Evolutionary conservation across 2,888 invertebrate genomes (phyloP).

Genomic region (Poecilus cupreus): DNA sequence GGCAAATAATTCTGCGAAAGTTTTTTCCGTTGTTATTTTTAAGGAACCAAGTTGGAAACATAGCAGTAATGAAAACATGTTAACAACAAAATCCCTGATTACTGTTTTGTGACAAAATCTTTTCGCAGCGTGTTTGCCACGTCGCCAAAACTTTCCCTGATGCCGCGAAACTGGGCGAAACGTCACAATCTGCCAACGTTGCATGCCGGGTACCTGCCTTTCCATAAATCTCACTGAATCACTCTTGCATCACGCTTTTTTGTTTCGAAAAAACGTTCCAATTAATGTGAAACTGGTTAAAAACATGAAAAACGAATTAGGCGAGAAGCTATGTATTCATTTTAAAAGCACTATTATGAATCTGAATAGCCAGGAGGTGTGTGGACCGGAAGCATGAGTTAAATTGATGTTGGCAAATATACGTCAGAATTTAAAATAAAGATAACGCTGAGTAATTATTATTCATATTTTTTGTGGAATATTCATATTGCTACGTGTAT

Average conservation of each 20-base stretch:
- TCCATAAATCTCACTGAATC: slow-evolving; percentile 45
- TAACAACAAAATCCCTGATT: slow-evolving; percentile 28
- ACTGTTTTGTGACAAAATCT: background rate
- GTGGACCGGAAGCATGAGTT: background rate
- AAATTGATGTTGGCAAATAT: slow-evolving; percentile 17
- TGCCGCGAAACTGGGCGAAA: slow-evolving; percentile 2
- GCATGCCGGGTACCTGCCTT: slow-evolving; percentile 25
- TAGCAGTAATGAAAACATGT: background rate
- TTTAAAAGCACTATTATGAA: slow-evolving; percentile 2
- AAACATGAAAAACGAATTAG: slow-evolving; percentile 49
- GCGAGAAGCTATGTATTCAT: background rate
- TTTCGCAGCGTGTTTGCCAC: slow-evolving; percentile 1
- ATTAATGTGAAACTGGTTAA: slow-evolving; percentile 50
- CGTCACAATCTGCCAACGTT: slow-evolving; percentile 6
- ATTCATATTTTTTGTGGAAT: background rate
- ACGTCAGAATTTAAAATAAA: slow-evolving; percentile 25
- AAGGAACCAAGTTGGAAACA: too few species aligned
- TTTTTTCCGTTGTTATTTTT: too few species aligned
- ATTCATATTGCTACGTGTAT: background rate
- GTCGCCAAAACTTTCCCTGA: slow-evolving; percentile 20
- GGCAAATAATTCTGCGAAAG: too few species aligned
- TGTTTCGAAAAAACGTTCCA: slow-evolving; percentile 42
- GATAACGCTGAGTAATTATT: slow-evolving; percentile 32
- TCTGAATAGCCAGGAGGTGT: background rate
- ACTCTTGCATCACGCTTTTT: slow-evolving; percentile 48